Evolutionary conservation across 2,113 vertebrate species (phyloP).

Genomic region (Ramphastos sulfuratus): DNA sequence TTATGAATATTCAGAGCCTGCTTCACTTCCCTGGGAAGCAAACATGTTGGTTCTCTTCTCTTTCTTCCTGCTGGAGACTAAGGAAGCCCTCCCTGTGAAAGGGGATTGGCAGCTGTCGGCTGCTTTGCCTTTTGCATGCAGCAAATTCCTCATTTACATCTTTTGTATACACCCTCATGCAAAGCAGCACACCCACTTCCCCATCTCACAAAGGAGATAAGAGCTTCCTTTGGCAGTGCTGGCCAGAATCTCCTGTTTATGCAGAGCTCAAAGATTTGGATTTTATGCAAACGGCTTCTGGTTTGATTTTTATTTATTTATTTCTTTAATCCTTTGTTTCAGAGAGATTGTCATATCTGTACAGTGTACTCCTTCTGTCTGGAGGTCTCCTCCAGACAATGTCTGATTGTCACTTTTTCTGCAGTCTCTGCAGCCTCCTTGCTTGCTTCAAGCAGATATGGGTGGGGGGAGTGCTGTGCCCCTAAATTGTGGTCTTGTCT

Average conservation of each 20-base stretch:
- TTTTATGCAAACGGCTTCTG: conserved; percentile 76
- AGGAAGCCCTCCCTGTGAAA: conserved; percentile 66
- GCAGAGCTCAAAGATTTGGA: conserved; percentile 71
- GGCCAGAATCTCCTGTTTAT: conserved; percentile 74
- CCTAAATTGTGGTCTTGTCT: background rate
- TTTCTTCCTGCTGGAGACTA: conserved; percentile 56
- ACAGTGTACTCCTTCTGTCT: background rate
- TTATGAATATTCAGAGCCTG: conserved; percentile 82
- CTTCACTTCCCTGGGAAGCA: conserved; percentile 77
- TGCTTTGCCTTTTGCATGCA: conserved; percentile 70
- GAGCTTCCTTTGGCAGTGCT: conserved; percentile 72
- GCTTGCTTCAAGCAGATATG: background rate
- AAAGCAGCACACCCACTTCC: conserved; percentile 80
- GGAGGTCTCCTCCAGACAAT: background rate
- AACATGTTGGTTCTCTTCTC: conserved; percentile 67
- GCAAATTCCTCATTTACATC: conserved; percentile 81
- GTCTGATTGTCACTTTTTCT: background rate
- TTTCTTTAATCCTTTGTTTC: conserved; percentile 53
- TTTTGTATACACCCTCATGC: conserved; percentile 76
- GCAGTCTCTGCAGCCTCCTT: background rate
- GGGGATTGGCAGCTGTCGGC: conserved; percentile 79
- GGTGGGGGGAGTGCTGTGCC: background rate
- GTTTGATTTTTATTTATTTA: conserved; percentile 43
- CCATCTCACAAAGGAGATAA: conserved; percentile 73
- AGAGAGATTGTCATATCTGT: conserved; percentile 51